A percentile compares a stretch with the other conserved stretches of the same genome.
These are phyloP conservation scores for Prolemur simus DNA, from an alignment of 2,113 vertebrate species.

Conservation along the genomic window DNA sequence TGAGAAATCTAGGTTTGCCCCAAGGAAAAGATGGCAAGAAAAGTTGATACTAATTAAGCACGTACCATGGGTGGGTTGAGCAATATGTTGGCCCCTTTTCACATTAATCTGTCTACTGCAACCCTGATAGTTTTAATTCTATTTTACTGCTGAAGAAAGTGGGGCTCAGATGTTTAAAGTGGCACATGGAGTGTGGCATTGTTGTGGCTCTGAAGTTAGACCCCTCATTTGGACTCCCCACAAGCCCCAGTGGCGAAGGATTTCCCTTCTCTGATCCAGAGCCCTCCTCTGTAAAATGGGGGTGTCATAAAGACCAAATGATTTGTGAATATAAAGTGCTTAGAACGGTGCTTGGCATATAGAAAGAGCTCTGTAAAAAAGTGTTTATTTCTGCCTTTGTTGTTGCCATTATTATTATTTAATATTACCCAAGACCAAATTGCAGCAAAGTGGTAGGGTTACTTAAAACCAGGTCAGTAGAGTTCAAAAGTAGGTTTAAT, in stretches of 20 bases:
- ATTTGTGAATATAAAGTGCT: not conserved
- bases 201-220: not conserved
- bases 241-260: fast-evolving
- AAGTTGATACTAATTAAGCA: not conserved
- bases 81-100: not conserved
- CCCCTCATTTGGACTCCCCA: fast-evolving
- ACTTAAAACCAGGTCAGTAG: not conserved
- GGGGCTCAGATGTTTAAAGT: not conserved
- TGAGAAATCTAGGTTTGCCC: not conserved
- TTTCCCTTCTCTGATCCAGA: not conserved
- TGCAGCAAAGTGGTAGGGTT: not conserved
- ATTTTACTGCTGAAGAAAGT: not conserved
- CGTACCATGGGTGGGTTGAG: too few species aligned
- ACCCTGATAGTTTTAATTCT: not conserved
- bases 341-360: not conserved
- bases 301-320: not conserved
- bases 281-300: not conserved
- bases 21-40: not conserved
- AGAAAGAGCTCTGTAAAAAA: not conserved
- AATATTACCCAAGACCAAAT: not conserved
- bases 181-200: not conserved
- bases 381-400: not conserved
- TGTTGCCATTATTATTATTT: too few species aligned
- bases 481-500: not conserved
- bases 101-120: not conserved